Base-by-base conservation (phyloP, 2,797 vertebrate genomes). In the Sandelia bainsii region DNA sequence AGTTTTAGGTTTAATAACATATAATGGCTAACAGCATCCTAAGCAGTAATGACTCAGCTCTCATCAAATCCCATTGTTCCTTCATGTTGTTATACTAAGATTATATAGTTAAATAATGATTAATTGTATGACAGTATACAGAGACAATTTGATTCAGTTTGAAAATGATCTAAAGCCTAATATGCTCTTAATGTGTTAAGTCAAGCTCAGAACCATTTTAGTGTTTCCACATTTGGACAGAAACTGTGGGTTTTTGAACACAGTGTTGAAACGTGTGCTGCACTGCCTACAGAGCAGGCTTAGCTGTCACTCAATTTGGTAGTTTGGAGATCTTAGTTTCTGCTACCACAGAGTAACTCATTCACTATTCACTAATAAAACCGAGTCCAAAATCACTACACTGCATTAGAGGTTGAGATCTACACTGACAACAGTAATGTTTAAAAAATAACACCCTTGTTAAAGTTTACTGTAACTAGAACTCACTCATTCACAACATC, bases 321-420 rank as follows among this genome's bases (percentile, higher is more conserved):
- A 46, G 37, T 44, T 68, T 48, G 45, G 52, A 75, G 51, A 39
- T 19, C 50, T 25, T 68, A 63, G 59, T 50, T 77, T 71, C 29
- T 59, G 48, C 29, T 63, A 25, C 45, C 29, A 50, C 16, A 65
- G 1, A 23, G 16, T 52, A 58, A 16, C 44, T 79, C 23, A 71
- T 77, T 63, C 56, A 69, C n/a, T 3, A 74, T 64, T 16, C 48
- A 63, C 22, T 66, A 58, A 77, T 78, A 52, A 78, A 70, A 67
- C 32, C 22, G 40, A 34, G 53, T 34, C 23, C 29, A 45, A 52
- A 51, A 49, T 32, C 62, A 54, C 20, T 39, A 23, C 27, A 39
- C 3, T 22, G n/a, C 11, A 58, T 4, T 7, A 37, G 16, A 27
- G n/a, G n/a, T 4, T 53, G 57, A 11, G 16, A n/a, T 54, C 40